Base-by-base conservation (phyloP, 2,888 invertebrate genomes). In the Drosophila nr. perissopoda region DNA sequence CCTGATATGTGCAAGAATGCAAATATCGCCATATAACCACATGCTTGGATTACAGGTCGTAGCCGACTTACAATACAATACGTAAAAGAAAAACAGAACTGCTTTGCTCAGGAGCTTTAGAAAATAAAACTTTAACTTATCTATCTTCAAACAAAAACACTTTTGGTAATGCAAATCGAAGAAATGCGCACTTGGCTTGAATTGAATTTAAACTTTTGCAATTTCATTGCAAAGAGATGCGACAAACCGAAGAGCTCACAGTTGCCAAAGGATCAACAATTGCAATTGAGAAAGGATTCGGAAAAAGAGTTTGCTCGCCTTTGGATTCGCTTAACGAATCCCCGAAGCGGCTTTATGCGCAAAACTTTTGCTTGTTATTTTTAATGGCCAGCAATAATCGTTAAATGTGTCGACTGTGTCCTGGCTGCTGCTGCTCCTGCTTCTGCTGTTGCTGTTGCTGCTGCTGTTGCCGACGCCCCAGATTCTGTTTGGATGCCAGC, bases 361-460 rank as follows among this genome's bases (percentile, higher is more conserved):
- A 92, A 92, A 92, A 92, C 91, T 92, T 92, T 91, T 91, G 91
- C 92, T 92, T 92, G 92, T 92, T 92, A 92, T 92, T 92, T 92
- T 92, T 92, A 92, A 92, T 92, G 91, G 89, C 51, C 82, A 75
- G 87, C 91, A 92, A 92, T 92, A 92, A 92, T 92, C 92, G 92
- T 92, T 92, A 92, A 92, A 92, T 92, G 91, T 92, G 87, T 87
- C 88, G 89, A 88, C 87, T 89, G 78, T 70, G 66, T 83, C 52
- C 66, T 72, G 69, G 79, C 34, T 56, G 67, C 29, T 46, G 63
- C 53, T 71, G 72, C 40, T 66, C 38, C 67, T 61, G 48, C 70
- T 61, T 34, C 64, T 70, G 29, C 31, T 40, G 36, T 59, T 60
- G 52, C 65, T 61, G 71, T 64, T 60, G 62, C 58, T 63, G 69